phyloP scores from a whole-genome alignment of 2,797 vertebrate genomes.

The Chaetophractus vellerosus region DNA sequence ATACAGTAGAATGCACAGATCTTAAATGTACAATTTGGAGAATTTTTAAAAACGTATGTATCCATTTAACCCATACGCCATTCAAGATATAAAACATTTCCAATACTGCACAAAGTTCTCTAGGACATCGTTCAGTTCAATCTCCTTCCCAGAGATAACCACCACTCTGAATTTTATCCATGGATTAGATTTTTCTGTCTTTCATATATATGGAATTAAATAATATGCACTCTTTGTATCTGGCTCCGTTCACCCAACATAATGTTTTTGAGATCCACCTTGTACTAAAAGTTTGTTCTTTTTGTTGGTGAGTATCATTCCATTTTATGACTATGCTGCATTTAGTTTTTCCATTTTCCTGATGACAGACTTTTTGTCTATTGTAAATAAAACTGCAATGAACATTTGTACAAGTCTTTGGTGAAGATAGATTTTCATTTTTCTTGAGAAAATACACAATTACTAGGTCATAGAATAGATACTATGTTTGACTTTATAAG shows the following conservation, averaged over 20 bases:
- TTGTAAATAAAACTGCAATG: background rate
- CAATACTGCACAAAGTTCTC: background rate
- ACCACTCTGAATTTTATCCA: background rate
- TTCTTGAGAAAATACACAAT: background rate
- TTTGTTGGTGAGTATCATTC: background rate
- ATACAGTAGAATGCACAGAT: slow-evolving; percentile 2
- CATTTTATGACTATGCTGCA: background rate
- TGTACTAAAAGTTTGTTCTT: background rate
- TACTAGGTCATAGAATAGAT: background rate
- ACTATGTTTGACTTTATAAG: background rate
- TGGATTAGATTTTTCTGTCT: background rate
- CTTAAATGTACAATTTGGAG: slow-evolving; percentile 30
- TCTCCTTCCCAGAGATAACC: background rate
- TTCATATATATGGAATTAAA: background rate
- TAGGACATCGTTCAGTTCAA: background rate
- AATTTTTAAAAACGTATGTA: slow-evolving; percentile 20
- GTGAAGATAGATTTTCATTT: background rate
- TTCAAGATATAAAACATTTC: slow-evolving; percentile 39
- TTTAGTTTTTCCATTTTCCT: background rate
- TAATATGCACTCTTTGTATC: background rate
- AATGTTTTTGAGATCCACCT: background rate
- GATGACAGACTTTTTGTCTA: background rate
- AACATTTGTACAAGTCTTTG: background rate
- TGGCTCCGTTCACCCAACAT: background rate
- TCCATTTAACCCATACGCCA: background rate